A percentile compares a stretch with the other conserved stretches of the same genome.
These are phyloP conservation scores for Coilia nasus DNA, from an alignment of 2,797 vertebrate species.

Conservation along the genomic window DNA sequence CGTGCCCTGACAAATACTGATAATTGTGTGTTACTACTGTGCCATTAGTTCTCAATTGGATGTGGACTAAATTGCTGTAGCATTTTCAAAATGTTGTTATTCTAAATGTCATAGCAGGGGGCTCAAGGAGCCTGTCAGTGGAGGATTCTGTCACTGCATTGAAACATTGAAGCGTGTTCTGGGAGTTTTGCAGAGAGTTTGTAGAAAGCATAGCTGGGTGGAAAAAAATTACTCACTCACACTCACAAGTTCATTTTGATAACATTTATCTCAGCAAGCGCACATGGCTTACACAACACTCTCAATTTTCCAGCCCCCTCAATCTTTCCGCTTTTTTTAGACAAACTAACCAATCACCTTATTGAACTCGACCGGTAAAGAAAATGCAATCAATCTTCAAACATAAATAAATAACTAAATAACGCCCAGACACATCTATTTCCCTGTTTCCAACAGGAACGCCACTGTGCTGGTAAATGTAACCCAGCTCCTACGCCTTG, in stretches of 20 bases:
- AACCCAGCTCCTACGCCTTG: background rate
- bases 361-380: conserved; percentile 6
- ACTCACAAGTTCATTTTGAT: background rate
- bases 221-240: background rate
- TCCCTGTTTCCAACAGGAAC: background rate
- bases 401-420: conserved; percentile 7
- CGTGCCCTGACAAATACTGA: no score
- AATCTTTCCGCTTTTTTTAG: background rate
- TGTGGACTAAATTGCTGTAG: no score
- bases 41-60: no score
- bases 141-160: background rate
- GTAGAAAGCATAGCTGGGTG: background rate
- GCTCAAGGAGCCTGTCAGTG: no score
- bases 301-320: background rate
- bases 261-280: conserved; percentile 6
- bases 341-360: background rate
- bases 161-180: background rate
- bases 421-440: background rate
- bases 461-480: background rate
- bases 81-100: no score
- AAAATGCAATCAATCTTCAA: conserved; percentile 13
- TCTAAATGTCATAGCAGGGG: background rate
- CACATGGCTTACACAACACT: background rate
- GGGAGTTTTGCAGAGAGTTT: background rate
- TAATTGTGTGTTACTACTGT: no score